A percentile compares a stretch with the other conserved stretches of the same genome.
Conservation (phyloP, 2,113 vertebrate genomes). For the Carassius auratus region DNA sequence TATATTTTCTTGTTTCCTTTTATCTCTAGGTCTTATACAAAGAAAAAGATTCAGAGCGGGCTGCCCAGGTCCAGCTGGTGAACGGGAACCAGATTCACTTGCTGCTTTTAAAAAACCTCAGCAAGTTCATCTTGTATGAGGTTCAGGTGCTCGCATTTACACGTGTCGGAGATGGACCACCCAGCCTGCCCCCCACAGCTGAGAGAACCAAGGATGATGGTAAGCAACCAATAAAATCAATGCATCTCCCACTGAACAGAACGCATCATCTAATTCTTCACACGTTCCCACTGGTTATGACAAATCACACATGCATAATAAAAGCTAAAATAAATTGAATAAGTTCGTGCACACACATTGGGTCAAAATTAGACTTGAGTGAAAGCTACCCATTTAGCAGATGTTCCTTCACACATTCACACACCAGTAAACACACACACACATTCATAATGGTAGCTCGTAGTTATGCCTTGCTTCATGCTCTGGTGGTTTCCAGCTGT, state of each 20-base stretch:
- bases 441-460: conserved; percentile 16
- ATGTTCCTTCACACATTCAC: conserved; percentile 13
- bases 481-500: conserved; percentile 51
- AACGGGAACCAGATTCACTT: conserved; percentile 83
- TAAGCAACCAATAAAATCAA: conserved; percentile 57
- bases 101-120: conserved; percentile 77
- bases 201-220: conserved; percentile 83
- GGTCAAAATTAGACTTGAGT: conserved; percentile 31
- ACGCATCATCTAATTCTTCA: background rate
- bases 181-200: conserved; percentile 73
- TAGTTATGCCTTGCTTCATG: conserved; percentile 39
- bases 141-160: conserved; percentile 90
- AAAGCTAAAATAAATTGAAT: background rate
- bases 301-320: background rate
- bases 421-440: conserved; percentile 28
- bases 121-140: conserved; percentile 83
- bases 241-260: background rate
- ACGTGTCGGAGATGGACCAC: conserved; percentile 78
- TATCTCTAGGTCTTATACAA: conserved; percentile 81
- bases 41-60: conserved; percentile 73
- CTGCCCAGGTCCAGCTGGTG: conserved; percentile 77
- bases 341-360: background rate
- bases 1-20: conserved; percentile 36
- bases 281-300: conserved; percentile 13
- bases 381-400: conserved; percentile 40